Conservation (phyloP, 2,888 invertebrate genomes). For the Hypena proboscidalis region DNA sequence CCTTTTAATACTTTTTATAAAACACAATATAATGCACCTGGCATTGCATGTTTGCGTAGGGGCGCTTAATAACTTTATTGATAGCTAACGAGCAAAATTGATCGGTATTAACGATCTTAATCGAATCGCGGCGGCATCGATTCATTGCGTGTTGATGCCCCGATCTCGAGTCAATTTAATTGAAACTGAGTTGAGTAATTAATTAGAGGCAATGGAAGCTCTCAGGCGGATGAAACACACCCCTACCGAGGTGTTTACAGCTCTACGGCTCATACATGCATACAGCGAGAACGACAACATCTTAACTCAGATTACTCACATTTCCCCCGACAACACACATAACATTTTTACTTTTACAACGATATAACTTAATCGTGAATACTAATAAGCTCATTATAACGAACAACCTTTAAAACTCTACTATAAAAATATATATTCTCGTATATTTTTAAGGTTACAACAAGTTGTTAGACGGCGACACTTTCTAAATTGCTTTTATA, state of each 20-base stretch:
- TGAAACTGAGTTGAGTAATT: conserved; percentile 83
- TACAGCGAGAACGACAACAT: conserved; percentile 49
- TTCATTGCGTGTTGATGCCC: conserved; percentile 79
- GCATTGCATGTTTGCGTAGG: conserved; percentile 49
- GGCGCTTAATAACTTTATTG: conserved; percentile 74
- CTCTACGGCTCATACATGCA: conserved; percentile 62
- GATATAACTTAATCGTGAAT: conserved; percentile 39
- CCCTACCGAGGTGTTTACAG: conserved; percentile 65
- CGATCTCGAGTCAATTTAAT: conserved; percentile 82
- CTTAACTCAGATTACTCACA: conserved; percentile 44
- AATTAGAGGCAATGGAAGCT: conserved; percentile 82
- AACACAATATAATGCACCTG: conserved; percentile 39
- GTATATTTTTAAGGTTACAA: conserved; percentile 7
- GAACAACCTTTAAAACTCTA: conserved; percentile 25
- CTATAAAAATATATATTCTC: conserved; percentile 11
- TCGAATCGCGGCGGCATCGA: conserved; percentile 76
- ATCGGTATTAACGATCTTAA: conserved; percentile 81
- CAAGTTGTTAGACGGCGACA: conserved; percentile 4
- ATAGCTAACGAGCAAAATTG: conserved; percentile 77
- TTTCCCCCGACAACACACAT: conserved; percentile 42
- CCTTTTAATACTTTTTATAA: conserved; percentile 36
- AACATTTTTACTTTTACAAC: conserved; percentile 40
- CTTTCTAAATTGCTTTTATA: conserved; percentile 10
- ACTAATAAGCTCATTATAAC: conserved; percentile 45
- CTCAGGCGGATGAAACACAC: conserved; percentile 71